Base-by-base conservation (phyloP, 2,797 vertebrate genomes). In the Cheracebus regulus region DNA sequence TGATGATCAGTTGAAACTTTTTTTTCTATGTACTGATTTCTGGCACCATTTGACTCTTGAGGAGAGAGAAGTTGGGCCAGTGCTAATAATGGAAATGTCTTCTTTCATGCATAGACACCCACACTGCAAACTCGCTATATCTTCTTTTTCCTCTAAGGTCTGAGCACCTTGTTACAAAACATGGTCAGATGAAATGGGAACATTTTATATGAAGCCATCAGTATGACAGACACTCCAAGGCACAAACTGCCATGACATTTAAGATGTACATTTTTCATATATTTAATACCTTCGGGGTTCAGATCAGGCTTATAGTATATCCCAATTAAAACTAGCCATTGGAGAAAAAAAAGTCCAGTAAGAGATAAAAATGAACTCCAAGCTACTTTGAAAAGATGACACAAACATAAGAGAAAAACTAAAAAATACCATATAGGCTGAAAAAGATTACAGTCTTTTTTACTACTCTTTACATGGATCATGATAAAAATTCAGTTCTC, bases 151-250 rank as follows among this genome's bases (percentile, higher is more conserved):
- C 5, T 92, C 46, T 52, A 79, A 58, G 22, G 2, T 95, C 64
- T 92, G 39, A 95, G n/a, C 5, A 50, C 22, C 19, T 90, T 76
- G 8, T 95, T 50, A 95, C 2, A 89, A 73, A 87, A 86, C n/a
- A 73, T 96, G 33, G 55, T 85, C 93, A 82, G 61, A 90, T 85
- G 28, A 97, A 97, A 94, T 94, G 57, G 75, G 79, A 97, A 80
- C 9, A n/a, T 79, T 64, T 93, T 36, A 48, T 76, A 93, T 82
- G 64, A 93, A 92, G 48, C 39, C 79, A 93, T 96, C 84, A 95
- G 70, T 64, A 96, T 52, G 90, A 93, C n/a, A 96, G 70, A 93
- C 24, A 93, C 4, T 67, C 12, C 14, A 96, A 94, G 78, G 64
- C 55, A 90, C 1, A 90, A 57, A 92, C 5, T 76, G n/a, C 50